Evolutionary conservation across 2,113 vertebrate genomes (phyloP), one percentile per base, ranked within the genome.

Genomic region (Romanogobio albipinnatus): DNA sequence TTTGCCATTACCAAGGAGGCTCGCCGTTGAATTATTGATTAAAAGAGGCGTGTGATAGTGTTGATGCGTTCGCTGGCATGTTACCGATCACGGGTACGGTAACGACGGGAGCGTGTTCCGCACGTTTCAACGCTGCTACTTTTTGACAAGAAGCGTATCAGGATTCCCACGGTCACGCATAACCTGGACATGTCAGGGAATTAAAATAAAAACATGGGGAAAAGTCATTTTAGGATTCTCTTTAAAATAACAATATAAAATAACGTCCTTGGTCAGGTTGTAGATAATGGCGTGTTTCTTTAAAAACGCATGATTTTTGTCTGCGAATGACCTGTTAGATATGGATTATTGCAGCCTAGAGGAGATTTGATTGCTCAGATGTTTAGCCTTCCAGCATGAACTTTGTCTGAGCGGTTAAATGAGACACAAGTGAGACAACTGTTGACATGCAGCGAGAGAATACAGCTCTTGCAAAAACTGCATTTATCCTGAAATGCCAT

Each of bases 1-100:
- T 85, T 86, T 83, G 76, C 75, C 33, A 64, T 36, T 74, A 36
- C 10, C 51, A 10, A 62, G 36, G 36, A 76, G 33, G 66, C 58
- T 49, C 22, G 33, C 2, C 68, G 36, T 53, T 87, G 15, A 74
- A 84, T 86, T 87, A 86, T 82, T 85, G 74, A 85, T 81, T 39
- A 26, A 59, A 19, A 74, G 56, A 59, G 58, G 58, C 24, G 82
- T 62, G 71, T 58, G 68, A 10, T 81, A 70, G 75, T 79, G 19
- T 49, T 22, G 39, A 66, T 79, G 61, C 76, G 77, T 64, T 78
- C 76, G 76, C 58, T 81, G 73, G 82, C 71, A 76, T 73, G 51
- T 86, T 62, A 76, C 76, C 51, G 71, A 76, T 39, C 29, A 51
- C 43, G 77, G 64, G 74, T 39, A 62, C 59, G 53, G 26, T 76